Conservation (phyloP, 2,113 vertebrate species). For the Talpa occidentalis region DNA sequence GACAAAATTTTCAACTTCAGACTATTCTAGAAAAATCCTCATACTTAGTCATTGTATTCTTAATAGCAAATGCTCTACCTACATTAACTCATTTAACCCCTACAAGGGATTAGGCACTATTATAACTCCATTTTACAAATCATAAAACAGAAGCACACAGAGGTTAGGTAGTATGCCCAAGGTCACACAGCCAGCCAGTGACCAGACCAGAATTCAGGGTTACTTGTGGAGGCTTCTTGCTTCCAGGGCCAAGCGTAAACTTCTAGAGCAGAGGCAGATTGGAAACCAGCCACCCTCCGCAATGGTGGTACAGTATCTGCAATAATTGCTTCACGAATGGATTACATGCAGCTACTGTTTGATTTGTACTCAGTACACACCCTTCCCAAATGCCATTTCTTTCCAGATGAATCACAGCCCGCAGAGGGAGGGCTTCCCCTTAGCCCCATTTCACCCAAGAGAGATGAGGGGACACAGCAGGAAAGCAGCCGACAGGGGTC, state of each 20-base stretch:
- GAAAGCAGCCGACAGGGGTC: background rate
- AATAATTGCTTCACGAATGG: rapidly evolving
- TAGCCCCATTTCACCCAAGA: background rate
- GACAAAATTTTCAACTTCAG: background rate
- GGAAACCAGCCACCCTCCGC: background rate
- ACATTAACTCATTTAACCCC: background rate
- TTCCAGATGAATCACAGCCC: background rate
- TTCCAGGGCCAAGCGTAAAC: background rate
- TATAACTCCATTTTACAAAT: background rate
- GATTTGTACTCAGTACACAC: rapidly evolving
- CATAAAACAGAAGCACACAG: background rate
- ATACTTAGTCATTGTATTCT: background rate
- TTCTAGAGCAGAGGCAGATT: background rate
- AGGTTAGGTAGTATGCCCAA: background rate
- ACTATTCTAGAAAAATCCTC: background rate
- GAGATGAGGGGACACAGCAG: background rate
- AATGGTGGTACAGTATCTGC: no score
- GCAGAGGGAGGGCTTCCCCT: background rate
- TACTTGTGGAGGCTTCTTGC: background rate
- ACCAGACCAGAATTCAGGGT: background rate
- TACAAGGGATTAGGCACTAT: background rate
- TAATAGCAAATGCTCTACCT: background rate
- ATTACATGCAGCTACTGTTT: background rate
- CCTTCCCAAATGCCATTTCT: no score
- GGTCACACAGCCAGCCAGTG: background rate